Conservation (phyloP, 2,797 vertebrate species). For the Alcedo quadribrachys region DNA sequence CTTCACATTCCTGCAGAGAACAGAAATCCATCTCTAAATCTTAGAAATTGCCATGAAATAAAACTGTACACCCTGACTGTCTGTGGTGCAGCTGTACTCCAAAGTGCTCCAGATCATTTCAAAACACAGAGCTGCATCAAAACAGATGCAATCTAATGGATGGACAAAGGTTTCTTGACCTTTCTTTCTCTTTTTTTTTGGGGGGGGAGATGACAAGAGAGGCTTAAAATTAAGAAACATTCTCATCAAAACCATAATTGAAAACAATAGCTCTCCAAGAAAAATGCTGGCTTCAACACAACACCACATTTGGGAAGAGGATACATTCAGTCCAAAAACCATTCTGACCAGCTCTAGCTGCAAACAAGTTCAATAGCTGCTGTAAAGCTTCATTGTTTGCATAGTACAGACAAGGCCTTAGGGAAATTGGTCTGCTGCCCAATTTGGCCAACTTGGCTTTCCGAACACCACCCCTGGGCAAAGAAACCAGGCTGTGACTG, state of each 20-base stretch:
- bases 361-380: conserved; percentile 45
- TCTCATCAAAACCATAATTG: conserved; percentile 3
- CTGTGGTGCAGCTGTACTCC: neutral
- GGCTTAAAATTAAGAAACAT: conserved; percentile 13
- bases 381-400: conserved; percentile 66
- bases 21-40: neutral
- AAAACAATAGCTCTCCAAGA: conserved; percentile 40
- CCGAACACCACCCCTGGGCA: neutral
- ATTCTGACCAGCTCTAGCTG: conserved; percentile 26
- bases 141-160: neutral
- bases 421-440: conserved; percentile 51
- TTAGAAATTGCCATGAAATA: neutral
- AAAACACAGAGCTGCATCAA: neutral
- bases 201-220: neutral
- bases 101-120: neutral
- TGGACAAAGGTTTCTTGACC: conserved; percentile 5
- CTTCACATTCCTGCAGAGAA: neutral
- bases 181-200: neutral
- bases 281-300: conserved; percentile 31
- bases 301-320: conserved; percentile 19
- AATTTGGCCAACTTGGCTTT: conserved; percentile 56
- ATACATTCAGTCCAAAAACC: neutral
- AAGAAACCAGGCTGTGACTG: conserved; percentile 40
- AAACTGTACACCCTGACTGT: neutral
- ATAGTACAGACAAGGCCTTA: conserved; percentile 37